Percentiles rank a stretch among this genome's conserved stretches.
phyloP scores from a whole-genome alignment of 2,797 vertebrate species.

The Amblyraja radiata region DNA sequence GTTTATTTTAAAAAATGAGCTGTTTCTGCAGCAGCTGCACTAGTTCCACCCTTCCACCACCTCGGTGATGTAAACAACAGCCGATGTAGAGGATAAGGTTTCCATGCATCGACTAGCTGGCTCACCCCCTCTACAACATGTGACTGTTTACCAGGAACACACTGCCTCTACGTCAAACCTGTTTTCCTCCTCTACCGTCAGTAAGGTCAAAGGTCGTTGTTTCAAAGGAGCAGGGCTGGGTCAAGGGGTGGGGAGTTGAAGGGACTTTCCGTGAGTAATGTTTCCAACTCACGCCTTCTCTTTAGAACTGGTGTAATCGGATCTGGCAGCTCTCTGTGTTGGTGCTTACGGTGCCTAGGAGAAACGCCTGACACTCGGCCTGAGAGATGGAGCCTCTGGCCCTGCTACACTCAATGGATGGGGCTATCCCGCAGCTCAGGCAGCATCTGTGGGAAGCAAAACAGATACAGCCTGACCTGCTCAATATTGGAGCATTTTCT shows the following conservation, averaged over 20 bases:
- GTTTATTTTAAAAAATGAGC: not conserved
- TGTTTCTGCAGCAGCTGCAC: not conserved
- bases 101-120: no score
- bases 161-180: not conserved
- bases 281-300: constrained; percentile 52
- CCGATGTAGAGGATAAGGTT: not conserved
- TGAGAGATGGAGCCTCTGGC: no score
- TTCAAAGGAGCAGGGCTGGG: not conserved
- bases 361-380: no score
- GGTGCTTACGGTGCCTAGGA: constrained; percentile 59
- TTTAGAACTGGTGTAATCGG: constrained; percentile 64
- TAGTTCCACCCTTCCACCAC: not conserved
- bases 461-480: no score
- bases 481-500: no score
- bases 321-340: constrained; percentile 68
- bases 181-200: not conserved
- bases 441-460: no score
- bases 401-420: no score
- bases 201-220: not conserved
- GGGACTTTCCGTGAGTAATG: constrained; percentile 63
- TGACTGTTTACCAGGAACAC: constrained; percentile 19
- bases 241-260: constrained; percentile 43
- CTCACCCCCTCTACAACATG: not conserved
- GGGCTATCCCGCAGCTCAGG: no score
- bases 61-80: not conserved